Percentiles rank a stretch among this genome's conserved stretches.
Evolutionary conservation across 2,888 invertebrate genomes (phyloP).

Genomic region (Nephrotoma appendiculata): DNA sequence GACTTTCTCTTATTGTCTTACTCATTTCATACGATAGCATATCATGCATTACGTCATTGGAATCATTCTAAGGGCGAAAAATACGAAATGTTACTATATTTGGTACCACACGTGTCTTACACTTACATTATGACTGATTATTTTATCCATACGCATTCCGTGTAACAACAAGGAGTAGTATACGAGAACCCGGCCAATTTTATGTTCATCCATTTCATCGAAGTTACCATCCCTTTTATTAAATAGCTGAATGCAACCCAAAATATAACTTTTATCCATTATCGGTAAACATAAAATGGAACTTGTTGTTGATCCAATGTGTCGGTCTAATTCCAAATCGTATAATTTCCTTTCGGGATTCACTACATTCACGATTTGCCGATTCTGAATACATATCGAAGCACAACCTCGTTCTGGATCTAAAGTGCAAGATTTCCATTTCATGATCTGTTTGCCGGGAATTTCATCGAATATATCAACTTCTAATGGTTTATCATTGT

Average conservation of each 20-base stretch:
- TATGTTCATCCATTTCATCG: background rate
- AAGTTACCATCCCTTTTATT: conserved; percentile 32
- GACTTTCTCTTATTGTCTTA: background rate
- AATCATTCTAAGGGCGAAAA: background rate
- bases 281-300: conserved; percentile 42
- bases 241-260: conserved; percentile 42
- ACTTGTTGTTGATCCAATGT: conserved; percentile 40
- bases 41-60: background rate
- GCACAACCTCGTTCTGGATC: background rate
- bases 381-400: background rate
- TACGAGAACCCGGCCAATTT: background rate
- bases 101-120: background rate
- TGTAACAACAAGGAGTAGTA: background rate
- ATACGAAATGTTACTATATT: background rate
- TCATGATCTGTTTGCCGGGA: background rate
- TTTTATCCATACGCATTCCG: background rate
- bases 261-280: conserved; percentile 34
- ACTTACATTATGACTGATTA: background rate
- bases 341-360: conserved; percentile 32
- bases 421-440: background rate
- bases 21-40: background rate
- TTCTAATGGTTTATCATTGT: background rate
- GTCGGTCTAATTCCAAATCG: conserved; percentile 38
- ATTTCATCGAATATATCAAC: conserved; percentile 1
- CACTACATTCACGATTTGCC: conserved; percentile 18